A percentile compares a stretch with the other conserved stretches of the same genome.
These are phyloP conservation scores for Monopterus albus DNA, from an alignment of 2,113 vertebrate genomes.

Conservation along the genomic window DNA sequence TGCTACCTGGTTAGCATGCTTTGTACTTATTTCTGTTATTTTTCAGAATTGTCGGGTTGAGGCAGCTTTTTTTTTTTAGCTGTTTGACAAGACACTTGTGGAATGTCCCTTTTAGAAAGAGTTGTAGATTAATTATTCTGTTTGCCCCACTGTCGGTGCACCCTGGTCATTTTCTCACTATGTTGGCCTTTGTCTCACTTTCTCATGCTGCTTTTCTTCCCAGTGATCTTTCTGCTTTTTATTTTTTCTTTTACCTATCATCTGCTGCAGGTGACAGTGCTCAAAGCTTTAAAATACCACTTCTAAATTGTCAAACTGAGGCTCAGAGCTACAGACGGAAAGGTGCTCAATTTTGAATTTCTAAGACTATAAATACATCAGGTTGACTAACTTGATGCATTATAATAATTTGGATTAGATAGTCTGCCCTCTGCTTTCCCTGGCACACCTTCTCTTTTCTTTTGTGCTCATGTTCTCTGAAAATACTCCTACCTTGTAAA, in stretches of 20 bases:
- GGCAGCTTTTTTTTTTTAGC: slow-evolving; percentile 21
- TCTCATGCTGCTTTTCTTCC: slow-evolving; percentile 57
- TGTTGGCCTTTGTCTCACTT: slow-evolving; percentile 37
- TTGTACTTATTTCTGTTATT: slow-evolving; percentile 47
- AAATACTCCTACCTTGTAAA: neutral
- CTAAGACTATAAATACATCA: too few species aligned
- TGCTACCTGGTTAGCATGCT: slow-evolving; percentile 68
- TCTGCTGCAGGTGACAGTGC: slow-evolving; percentile 76
- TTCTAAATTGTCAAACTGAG: slow-evolving; percentile 72
- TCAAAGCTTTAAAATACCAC: slow-evolving; percentile 73
- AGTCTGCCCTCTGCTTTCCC: slow-evolving; percentile 25
- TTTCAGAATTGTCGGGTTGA: slow-evolving; percentile 40
- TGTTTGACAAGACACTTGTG: neutral
- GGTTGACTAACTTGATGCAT: slow-evolving; percentile 43
- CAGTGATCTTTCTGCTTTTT: slow-evolving; percentile 55
- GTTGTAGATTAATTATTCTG: slow-evolving; percentile 31
- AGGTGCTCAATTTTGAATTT: slow-evolving; percentile 77
- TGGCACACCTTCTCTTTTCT: slow-evolving; percentile 7
- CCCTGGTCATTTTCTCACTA: slow-evolving; percentile 24
- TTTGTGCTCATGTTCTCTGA: neutral
- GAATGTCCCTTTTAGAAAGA: slow-evolving; percentile 11
- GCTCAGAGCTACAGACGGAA: slow-evolving; percentile 71
- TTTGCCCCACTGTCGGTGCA: slow-evolving; percentile 20
- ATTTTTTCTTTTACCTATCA: slow-evolving; percentile 66
- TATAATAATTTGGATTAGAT: slow-evolving; percentile 34